These are phyloP conservation scores for Prenolepis imparis DNA, from an alignment of 2,888 invertebrate genomes.

Conservation along the genomic window DNA sequence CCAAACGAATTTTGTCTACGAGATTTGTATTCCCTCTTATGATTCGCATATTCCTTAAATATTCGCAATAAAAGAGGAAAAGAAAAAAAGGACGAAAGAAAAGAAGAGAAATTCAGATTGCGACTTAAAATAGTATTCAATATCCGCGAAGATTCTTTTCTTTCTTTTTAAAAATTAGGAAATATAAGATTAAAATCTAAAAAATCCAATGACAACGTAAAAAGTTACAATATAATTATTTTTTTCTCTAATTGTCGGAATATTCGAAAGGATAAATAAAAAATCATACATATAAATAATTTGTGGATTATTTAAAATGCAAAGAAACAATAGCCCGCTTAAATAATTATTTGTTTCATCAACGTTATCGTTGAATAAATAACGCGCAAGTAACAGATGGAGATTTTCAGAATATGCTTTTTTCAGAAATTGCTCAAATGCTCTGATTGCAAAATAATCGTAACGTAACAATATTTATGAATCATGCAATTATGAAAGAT, in stretches of 20 bases:
- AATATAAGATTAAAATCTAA: background rate
- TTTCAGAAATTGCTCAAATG: constrained; percentile 1
- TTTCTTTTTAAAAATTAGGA: background rate
- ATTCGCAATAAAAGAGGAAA: background rate
- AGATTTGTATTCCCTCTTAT: background rate
- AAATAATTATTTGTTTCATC: constrained; percentile 3
- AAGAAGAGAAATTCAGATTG: background rate
- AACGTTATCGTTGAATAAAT: background rate
- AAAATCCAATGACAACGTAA: background rate
- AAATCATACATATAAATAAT: background rate
- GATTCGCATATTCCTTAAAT: background rate
- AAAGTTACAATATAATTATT: background rate
- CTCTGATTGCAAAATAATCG: background rate
- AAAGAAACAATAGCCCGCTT: background rate
- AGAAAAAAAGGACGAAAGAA: background rate
- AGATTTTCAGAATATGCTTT: background rate
- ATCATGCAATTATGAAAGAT: background rate
- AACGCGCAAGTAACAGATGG: background rate
- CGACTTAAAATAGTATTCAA: background rate
- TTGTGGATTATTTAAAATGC: background rate
- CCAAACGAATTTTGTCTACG: background rate
- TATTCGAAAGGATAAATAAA: background rate
- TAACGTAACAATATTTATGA: constrained; percentile 6
- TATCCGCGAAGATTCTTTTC: background rate
- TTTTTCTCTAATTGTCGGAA: background rate